These are phyloP conservation scores for Xestobium rufovillosum DNA, from an alignment of 2,888 invertebrate genomes.

Conservation along the genomic window DNA sequence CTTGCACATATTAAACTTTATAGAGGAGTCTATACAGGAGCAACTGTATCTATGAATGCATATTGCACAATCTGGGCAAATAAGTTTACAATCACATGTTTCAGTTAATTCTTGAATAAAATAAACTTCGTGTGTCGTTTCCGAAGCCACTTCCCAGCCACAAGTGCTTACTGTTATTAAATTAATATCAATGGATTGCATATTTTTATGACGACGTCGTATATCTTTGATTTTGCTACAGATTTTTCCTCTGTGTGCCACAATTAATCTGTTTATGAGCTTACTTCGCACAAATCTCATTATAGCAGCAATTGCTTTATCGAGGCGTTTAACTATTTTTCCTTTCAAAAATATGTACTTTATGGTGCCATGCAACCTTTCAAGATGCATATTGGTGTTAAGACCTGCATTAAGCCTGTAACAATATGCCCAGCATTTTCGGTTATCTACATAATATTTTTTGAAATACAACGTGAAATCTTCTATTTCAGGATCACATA, in stretches of 20 bases:
- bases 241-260: conserved; percentile 18
- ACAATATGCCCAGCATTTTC: not conserved
- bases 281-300: conserved; percentile 24
- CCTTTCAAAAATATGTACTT: conserved; percentile 1
- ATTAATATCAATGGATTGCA: conserved; percentile 8
- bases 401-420: not conserved
- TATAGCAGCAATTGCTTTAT: conserved; percentile 23
- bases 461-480: not conserved
- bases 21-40: conserved; percentile 16
- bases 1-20: conserved; percentile 19
- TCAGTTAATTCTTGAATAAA: conserved; percentile 9
- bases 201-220: conserved; percentile 5
- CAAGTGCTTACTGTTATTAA: conserved; percentile 9
- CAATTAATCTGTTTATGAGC: conserved; percentile 21
- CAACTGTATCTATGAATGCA: conserved; percentile 17
- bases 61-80: conserved; percentile 12
- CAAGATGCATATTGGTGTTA: not conserved
- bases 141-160: conserved; percentile 6
- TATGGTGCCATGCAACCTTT: not conserved
- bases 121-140: conserved; percentile 15
- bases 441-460: not conserved
- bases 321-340: conserved; percentile 21
- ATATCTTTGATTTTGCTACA: conserved; percentile 13
- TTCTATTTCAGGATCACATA: conserved; percentile 3
- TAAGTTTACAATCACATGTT: conserved; percentile 13